Evolutionary conservation across 2,888 invertebrate species (phyloP), one percentile per base, ranked within the genome.

Genomic region (Agapostemon virescens): DNA sequence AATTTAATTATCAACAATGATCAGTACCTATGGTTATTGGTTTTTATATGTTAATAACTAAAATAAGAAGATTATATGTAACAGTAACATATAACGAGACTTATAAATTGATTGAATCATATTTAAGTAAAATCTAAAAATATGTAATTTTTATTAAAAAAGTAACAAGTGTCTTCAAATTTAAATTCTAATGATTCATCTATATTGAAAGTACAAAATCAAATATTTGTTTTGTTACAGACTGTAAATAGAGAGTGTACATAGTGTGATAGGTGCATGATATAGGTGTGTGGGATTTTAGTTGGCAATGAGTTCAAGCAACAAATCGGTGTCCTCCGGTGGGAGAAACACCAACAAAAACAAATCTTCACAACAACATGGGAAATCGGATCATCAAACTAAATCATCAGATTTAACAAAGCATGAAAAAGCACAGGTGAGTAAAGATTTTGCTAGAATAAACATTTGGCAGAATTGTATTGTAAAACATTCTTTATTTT

Each of bases 231-330:
- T 88, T 87, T 91, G 93, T 95, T 94, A 93, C 95, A 94, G 93
- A 95, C 95, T 96, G 96, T 96, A 96, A 95, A 96, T 96, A 96
- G 95, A 94, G 94, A 95, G 95, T 96, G 96, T 96, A 96, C 94
- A 96, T 96, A 96, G 94, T 95, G 94, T 95, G 95, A 95, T 91
- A 90, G 88, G 88, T 90, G 86, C 87, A 86, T 89, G 88, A 90
- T 85, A 88, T 87, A 90, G 89, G 89, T 88, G 88, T 88, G 88
- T 89, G 89, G 86, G 85, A 83, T 88, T 89, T 90, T 89, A 91
- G 89, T 89, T 90, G 90, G 88, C 89, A 87, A 92, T 92, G 92
- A 92, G 92, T 90, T 91, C 92, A 79, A 90, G 88, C 88, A 91
- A 91, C 88, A 92, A 91, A 91, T 90, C 90, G 88, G 91, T 90